Base-by-base conservation (phyloP, 37 sponge, comb jelly and placozoan species). In the Beroe ovata region DNA sequence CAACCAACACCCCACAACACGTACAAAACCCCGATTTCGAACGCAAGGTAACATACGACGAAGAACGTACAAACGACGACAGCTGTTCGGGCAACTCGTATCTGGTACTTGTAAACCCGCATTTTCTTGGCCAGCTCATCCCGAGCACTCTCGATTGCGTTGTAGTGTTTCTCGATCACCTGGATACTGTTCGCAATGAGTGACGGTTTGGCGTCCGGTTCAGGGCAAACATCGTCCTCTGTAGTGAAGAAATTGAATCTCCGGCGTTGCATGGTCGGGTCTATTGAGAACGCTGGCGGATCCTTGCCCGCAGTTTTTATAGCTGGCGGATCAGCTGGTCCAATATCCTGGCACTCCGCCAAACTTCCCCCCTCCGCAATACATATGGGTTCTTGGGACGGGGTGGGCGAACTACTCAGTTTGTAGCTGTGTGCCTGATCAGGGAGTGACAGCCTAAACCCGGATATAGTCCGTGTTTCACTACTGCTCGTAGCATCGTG, bases 41-140 rank as follows among this genome's bases (percentile, higher is more conserved):
- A 69, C 8, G 25, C 38, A 8, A 69, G 19, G 20, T 69, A 69
- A 28, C 71, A 69, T 1, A 69, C 38, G 8, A 69, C 36, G 32
- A 69, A 69, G 71, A 69, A 69, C 30, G 71, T 69, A 69, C 71
- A 69, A 2, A 69, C 71, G 8, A 69, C 71, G 38, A 69, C 36
- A 14, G 71, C 71, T 33, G 71, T 69, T 21, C 71, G 4, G 8
- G 71, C 71, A 11, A 69, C 71, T 38, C 71, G 71, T 3, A 69
- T 69, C 38, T 69, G 71, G 71, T 69, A 69, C 38, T 69, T 69
- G 71, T 69, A 69, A 11, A 69, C 71, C 71, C 71, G 18, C 71
- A 69, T 69, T 21, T 69, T 69, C 71, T 69, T 69, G 32, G 71
- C 71, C 4, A 69, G 25, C 20, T 69, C 71, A 29, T 69, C 38